Percentiles rank a stretch among this genome's conserved stretches.
Conservation (phyloP, 1,140 invertebrate genomes). For the Apis dorsata region DNA sequence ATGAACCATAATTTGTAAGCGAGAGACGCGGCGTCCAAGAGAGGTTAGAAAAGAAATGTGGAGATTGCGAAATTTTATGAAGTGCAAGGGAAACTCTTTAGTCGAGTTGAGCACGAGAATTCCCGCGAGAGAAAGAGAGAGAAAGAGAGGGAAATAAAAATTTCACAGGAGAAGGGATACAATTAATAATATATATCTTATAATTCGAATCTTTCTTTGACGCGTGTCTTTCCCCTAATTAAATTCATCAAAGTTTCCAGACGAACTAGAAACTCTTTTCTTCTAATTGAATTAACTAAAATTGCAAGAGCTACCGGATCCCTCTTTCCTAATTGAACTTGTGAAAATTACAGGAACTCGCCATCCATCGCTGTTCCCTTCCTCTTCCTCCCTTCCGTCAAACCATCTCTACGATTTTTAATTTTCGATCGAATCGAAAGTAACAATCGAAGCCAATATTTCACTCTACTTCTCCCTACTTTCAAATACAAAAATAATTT, state of each 20-base stretch:
- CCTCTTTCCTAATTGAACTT: background rate
- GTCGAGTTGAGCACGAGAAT: background rate
- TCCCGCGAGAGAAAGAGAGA: too few species aligned
- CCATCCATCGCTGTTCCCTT: background rate
- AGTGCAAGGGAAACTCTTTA: background rate
- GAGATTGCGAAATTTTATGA: conserved; percentile 38
- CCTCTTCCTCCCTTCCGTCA: too few species aligned
- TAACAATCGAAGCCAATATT: too few species aligned
- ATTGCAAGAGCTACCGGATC: background rate
- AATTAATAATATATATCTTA: conserved; percentile 1
- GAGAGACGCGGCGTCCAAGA: background rate
- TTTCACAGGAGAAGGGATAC: background rate
- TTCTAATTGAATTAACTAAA: background rate
- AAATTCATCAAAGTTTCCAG: background rate
- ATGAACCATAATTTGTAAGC: conserved; percentile 25
- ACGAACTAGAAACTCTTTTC: background rate
- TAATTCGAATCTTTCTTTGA: background rate
- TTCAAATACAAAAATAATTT: too few species aligned
- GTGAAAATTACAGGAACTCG: background rate
- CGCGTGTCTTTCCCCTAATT: background rate
- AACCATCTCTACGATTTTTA: too few species aligned
- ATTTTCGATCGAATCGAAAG: too few species aligned
- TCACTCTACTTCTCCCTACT: too few species aligned
- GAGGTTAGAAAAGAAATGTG: conserved; percentile 17
- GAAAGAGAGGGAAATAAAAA: background rate